phyloP scores from a whole-genome alignment of 2,888 invertebrate species.

The Tetragonisca angustula region DNA sequence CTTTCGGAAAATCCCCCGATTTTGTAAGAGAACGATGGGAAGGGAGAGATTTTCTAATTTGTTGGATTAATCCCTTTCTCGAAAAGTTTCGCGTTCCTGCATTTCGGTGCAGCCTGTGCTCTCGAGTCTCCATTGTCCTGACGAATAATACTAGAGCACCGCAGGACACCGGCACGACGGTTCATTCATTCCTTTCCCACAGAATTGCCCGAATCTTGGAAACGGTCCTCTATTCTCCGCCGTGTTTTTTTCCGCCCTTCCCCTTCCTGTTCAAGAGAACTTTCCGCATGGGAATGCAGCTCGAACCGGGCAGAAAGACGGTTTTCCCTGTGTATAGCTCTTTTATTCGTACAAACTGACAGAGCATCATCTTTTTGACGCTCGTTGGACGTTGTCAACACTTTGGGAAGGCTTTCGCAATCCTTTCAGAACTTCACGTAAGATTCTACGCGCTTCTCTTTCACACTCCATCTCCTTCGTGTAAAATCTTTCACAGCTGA shows the following conservation, averaged over 20 bases:
- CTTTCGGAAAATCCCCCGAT: not conserved
- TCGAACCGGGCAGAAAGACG: constrained; percentile 44
- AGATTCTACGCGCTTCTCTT: constrained; percentile 66
- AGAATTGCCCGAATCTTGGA: constrained; percentile 80
- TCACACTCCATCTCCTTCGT: constrained; percentile 54
- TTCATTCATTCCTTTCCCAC: constrained; percentile 80
- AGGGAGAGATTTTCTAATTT: constrained; percentile 57
- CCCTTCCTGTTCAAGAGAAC: constrained; percentile 45
- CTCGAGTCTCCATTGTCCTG: constrained; percentile 66
- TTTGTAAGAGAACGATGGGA: too few species aligned
- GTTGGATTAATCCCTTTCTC: constrained; percentile 49
- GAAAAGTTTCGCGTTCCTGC: constrained; percentile 17
- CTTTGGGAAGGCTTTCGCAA: constrained; percentile 72
- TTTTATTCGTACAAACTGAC: constrained; percentile 61
- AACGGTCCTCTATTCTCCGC: constrained; percentile 78
- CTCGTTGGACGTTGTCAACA: constrained; percentile 51
- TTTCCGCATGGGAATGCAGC: constrained; percentile 70
- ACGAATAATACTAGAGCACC: constrained; percentile 77
- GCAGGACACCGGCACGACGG: constrained; percentile 72
- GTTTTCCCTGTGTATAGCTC: constrained; percentile 46
- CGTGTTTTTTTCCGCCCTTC: constrained; percentile 71
- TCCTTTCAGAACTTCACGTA: constrained; percentile 73
- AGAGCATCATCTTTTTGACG: constrained; percentile 65
- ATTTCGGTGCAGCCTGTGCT: constrained; percentile 60
- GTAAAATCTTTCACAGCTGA: constrained; percentile 34